Percentiles rank a stretch among this genome's conserved stretches.
phyloP scores from a whole-genome alignment of 2,888 invertebrate species.

The Acleris literana region DNA sequence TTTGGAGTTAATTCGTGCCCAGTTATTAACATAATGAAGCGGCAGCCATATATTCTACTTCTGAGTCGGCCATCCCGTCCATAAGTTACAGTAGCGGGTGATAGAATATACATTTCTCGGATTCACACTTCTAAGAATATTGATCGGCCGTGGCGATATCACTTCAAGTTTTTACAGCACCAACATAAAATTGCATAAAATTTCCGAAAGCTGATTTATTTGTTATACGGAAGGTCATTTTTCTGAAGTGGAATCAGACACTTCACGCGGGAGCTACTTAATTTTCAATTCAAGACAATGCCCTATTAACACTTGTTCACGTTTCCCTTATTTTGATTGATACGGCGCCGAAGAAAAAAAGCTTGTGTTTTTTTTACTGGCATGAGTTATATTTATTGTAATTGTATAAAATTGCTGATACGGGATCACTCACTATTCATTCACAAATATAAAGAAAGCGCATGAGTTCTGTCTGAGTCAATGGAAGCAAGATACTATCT shows the following conservation, averaged over 20 bases:
- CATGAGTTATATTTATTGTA: background rate
- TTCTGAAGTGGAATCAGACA: slow-evolving; percentile 41
- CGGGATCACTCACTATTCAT: too few species aligned
- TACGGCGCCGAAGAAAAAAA: slow-evolving; percentile 11
- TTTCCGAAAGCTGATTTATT: slow-evolving; percentile 48
- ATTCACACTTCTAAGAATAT: slow-evolving; percentile 55
- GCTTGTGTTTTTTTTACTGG: slow-evolving; percentile 1
- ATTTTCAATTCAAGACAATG: slow-evolving; percentile 43
- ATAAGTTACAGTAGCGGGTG: slow-evolving; percentile 7
- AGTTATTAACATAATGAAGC: background rate
- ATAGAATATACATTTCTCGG: slow-evolving; percentile 25
- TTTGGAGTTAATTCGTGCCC: background rate
- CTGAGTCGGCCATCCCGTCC: background rate
- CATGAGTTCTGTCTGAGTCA: too few species aligned
- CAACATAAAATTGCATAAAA: slow-evolving; percentile 50
- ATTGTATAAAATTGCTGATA: too few species aligned
- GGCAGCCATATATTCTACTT: background rate
- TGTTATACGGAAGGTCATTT: slow-evolving; percentile 45
- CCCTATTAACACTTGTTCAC: slow-evolving; percentile 43
- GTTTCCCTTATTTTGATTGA: slow-evolving; percentile 36
- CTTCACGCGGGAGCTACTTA: slow-evolving; percentile 36
- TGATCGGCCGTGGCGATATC: slow-evolving; percentile 62
- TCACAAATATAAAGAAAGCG: too few species aligned
- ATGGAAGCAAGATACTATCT: too few species aligned
- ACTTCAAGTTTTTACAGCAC: slow-evolving; percentile 51